Evolutionary conservation across 2,797 vertebrate species (phyloP).

Genomic region (Hafferia zeledoni): DNA sequence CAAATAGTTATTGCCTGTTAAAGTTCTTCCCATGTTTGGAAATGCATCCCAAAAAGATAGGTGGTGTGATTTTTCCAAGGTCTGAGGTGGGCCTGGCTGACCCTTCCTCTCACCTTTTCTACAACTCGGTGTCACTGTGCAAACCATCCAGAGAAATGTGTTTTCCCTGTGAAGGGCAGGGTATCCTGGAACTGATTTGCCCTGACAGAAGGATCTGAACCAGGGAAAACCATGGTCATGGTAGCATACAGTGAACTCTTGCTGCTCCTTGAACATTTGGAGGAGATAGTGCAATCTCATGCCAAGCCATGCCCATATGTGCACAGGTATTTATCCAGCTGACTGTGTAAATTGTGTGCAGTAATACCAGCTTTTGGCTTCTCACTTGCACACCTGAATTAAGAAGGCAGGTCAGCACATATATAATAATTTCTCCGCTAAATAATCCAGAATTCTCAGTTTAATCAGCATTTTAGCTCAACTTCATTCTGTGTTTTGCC

Average conservation of each 20-base stretch:
- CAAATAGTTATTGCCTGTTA: not conserved
- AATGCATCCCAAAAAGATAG: not conserved
- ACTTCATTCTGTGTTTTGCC: not conserved
- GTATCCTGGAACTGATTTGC: not conserved
- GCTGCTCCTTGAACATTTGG: not conserved
- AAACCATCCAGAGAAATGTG: not conserved
- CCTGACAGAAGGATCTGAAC: not conserved
- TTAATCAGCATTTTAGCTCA: constrained; percentile 5
- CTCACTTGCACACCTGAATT: not conserved
- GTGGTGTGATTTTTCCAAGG: not conserved
- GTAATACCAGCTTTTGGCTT: not conserved
- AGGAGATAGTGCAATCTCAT: not conserved
- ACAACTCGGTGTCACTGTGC: not conserved
- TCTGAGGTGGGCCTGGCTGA: not conserved
- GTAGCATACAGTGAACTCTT: not conserved
- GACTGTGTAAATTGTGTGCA: not conserved
- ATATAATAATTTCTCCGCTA: not conserved
- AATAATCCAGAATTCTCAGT: not conserved
- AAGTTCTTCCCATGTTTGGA: not conserved
- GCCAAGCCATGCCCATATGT: not conserved
- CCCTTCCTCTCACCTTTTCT: not conserved
- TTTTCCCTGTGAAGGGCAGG: not conserved
- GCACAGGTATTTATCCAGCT: not conserved
- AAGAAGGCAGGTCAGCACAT: not conserved
- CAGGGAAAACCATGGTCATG: not conserved